These are phyloP conservation scores for Eulemur albifrons DNA, from an alignment of 2,797 vertebrate genomes.

Conservation along the genomic window DNA sequence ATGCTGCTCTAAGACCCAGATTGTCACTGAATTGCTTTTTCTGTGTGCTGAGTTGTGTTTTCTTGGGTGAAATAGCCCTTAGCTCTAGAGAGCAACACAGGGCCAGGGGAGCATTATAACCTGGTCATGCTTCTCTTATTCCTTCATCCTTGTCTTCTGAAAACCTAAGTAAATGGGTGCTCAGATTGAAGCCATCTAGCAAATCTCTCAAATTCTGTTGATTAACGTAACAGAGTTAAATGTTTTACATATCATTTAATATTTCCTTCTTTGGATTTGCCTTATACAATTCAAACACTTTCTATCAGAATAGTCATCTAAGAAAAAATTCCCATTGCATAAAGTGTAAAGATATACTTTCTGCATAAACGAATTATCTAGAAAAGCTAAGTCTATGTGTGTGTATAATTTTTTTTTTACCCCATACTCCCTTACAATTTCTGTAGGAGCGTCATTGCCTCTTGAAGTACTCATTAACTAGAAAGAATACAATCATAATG, in stretches of 20 bases:
- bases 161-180: not conserved
- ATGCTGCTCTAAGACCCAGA: not conserved
- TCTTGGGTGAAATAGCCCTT: not conserved
- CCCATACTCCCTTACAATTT: not conserved
- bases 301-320: not conserved
- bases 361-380: not conserved
- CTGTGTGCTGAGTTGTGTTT: not conserved
- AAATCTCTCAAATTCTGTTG: not conserved
- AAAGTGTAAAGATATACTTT: not conserved
- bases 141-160: not conserved
- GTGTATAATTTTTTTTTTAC: not conserved
- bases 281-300: constrained; percentile 11
- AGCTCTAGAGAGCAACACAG: not conserved
- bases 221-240: not conserved
- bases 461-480: not conserved
- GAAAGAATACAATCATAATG: not conserved
- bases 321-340: not conserved
- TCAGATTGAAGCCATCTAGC: not conserved
- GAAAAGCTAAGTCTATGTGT: not conserved
- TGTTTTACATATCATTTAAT: not conserved
- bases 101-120: not conserved
- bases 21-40: not conserved
- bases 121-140: not conserved
- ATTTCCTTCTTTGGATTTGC: constrained; percentile 9
- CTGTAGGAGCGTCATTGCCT: not conserved